Evolutionary conservation across 2,888 invertebrate genomes (phyloP).

Genomic region (Cheilosia vulpina): DNA sequence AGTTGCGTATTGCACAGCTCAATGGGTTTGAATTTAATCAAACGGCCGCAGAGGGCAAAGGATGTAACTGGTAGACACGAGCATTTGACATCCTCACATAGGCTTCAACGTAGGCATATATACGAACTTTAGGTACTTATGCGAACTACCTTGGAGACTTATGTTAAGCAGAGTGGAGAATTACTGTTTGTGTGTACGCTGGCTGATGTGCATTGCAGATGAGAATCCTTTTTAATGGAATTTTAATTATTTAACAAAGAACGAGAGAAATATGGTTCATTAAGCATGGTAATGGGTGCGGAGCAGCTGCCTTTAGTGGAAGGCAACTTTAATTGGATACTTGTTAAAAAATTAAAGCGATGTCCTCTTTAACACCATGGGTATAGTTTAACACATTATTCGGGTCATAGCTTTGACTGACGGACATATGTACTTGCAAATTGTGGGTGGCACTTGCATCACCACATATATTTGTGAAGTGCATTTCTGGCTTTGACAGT

Average conservation of each 20-base stretch:
- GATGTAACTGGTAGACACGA: not conserved
- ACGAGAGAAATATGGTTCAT: constrained; percentile 63
- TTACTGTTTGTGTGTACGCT: not conserved
- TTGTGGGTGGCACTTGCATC: no score
- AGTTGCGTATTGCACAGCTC: constrained; percentile 42
- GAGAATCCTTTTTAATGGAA: constrained; percentile 68
- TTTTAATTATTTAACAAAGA: constrained; percentile 74
- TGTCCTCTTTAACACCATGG: not conserved
- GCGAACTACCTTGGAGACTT: constrained; percentile 7
- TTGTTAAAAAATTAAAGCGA: constrained; percentile 13
- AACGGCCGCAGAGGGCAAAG: not conserved
- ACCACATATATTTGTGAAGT: no score
- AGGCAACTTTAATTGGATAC: constrained; percentile 38
- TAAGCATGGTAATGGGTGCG: constrained; percentile 49
- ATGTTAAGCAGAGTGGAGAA: constrained; percentile 1
- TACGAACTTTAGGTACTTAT: not conserved
- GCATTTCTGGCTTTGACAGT: no score
- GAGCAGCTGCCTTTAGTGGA: constrained; percentile 26
- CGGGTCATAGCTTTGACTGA: not conserved
- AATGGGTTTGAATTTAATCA: constrained; percentile 61
- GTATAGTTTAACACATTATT: not conserved
- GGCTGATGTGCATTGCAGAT: constrained; percentile 50
- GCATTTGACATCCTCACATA: constrained; percentile 15
- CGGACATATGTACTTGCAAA: not conserved
- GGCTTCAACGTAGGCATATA: not conserved